phyloP scores from a whole-genome alignment of 2,888 invertebrate genomes.

The Oscheius onirici region DNA sequence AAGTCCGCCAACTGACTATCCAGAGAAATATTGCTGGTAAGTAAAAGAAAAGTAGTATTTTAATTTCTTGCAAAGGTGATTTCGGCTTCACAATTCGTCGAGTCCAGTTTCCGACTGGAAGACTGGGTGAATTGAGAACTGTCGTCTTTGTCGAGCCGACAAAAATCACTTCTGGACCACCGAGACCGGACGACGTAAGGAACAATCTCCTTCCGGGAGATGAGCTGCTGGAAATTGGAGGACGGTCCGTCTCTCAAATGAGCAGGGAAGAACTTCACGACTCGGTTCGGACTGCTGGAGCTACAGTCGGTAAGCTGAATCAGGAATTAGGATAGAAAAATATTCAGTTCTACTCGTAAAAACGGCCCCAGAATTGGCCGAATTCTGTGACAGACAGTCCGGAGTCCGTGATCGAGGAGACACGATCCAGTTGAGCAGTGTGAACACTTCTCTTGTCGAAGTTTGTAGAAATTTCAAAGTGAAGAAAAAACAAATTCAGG shows the following conservation, averaged over 20 bases:
- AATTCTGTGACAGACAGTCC: slow-evolving; percentile 72
- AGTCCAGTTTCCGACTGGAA: slow-evolving; percentile 46
- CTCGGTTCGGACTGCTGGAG: slow-evolving; percentile 76
- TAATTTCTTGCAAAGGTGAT: slow-evolving; percentile 45
- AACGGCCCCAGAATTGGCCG: slow-evolving; percentile 90
- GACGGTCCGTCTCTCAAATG: slow-evolving; percentile 83
- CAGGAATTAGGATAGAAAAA: neutral
- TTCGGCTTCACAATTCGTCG: slow-evolving; percentile 62
- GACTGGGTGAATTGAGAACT: slow-evolving; percentile 37
- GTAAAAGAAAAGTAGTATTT: neutral
- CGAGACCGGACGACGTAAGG: slow-evolving; percentile 57
- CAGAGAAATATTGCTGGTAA: slow-evolving; percentile 49
- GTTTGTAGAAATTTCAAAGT: neutral
- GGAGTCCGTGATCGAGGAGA: slow-evolving; percentile 40
- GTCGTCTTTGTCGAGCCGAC: slow-evolving; percentile 62
- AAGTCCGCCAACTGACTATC: slow-evolving; percentile 45
- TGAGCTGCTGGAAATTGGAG: slow-evolving; percentile 89
- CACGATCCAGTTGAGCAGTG: slow-evolving; percentile 38
- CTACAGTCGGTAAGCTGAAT: slow-evolving; percentile 40
- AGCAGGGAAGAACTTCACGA: slow-evolving; percentile 85
- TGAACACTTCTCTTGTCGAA: slow-evolving; percentile 39
- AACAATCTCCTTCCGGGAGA: slow-evolving; percentile 94
- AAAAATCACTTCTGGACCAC: slow-evolving; percentile 53
- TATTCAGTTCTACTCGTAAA: slow-evolving; percentile 78
- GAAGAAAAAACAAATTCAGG: slow-evolving; percentile 25